A percentile compares a stretch with the other conserved stretches of the same genome.
phyloP scores from a whole-genome alignment of 1,140 invertebrate genomes.

The Bactericera cockerelli region DNA sequence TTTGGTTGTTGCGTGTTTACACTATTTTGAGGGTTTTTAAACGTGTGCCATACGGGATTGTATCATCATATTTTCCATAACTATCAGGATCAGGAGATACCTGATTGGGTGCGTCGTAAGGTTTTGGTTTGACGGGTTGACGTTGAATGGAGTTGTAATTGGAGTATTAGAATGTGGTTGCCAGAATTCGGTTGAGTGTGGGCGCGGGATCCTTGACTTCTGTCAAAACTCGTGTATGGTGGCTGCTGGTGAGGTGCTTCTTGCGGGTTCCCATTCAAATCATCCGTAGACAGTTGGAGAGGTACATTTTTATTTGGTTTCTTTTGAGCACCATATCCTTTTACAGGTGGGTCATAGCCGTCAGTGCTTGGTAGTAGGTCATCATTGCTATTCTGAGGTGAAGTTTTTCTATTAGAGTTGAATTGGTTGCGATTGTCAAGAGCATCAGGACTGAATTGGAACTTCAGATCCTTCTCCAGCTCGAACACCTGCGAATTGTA shows the following conservation, averaged over 20 bases:
- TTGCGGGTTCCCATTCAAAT: too few relatives aligned
- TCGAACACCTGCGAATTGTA: too few relatives aligned
- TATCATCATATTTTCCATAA: too few relatives aligned
- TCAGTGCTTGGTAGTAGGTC: neutral
- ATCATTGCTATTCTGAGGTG: neutral
- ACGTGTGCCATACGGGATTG: too few relatives aligned
- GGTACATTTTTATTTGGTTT: neutral
- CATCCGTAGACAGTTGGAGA: too few relatives aligned
- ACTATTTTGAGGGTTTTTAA: too few relatives aligned
- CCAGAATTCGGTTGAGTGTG: neutral
- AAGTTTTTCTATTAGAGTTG: too few relatives aligned
- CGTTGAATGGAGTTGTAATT: neutral
- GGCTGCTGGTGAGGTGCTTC: too few relatives aligned
- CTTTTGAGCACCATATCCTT: neutral
- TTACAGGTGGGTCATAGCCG: neutral
- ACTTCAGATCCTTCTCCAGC: neutral
- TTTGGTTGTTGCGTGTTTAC: too few relatives aligned
- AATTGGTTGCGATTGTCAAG: slow-evolving; percentile 8
- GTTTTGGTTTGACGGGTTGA: neutral
- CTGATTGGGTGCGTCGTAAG: too few relatives aligned
- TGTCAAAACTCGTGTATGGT: neutral
- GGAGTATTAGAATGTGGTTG: too few relatives aligned
- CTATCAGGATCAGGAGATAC: too few relatives aligned
- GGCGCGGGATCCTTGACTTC: neutral
- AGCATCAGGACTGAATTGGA: neutral